These are phyloP conservation scores for Ambastaia sidthimunki DNA, from an alignment of 2,797 vertebrate species.

Conservation along the genomic window DNA sequence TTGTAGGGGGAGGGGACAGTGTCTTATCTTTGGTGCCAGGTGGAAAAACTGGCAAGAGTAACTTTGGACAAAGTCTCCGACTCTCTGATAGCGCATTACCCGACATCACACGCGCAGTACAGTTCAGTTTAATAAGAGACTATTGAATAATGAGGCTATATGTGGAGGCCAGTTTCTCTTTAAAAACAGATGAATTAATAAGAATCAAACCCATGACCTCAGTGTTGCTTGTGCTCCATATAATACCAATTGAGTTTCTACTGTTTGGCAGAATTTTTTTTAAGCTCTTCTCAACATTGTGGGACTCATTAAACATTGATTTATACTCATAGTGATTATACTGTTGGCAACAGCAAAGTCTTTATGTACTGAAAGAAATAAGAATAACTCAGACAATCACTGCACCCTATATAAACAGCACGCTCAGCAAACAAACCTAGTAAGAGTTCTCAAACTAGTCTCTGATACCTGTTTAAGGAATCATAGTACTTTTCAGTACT, in stretches of 20 bases:
- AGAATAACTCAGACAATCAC: slow-evolving; percentile 49
- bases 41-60: slow-evolving; percentile 58
- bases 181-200: not conserved
- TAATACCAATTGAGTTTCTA: no score
- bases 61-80: slow-evolving; percentile 32
- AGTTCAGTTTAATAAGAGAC: not conserved
- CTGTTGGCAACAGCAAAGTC: slow-evolving; percentile 70
- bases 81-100: slow-evolving; percentile 18
- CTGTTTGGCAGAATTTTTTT: no score
- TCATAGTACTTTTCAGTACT: slow-evolving; percentile 87
- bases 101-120: not conserved
- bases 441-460: slow-evolving; percentile 73
- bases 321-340: slow-evolving; percentile 74
- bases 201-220: no score
- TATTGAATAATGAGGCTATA: not conserved
- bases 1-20: not conserved
- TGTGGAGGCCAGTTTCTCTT: not conserved
- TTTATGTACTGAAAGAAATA: not conserved
- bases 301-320: no score
- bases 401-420: slow-evolving; percentile 54
- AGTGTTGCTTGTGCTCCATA: no score
- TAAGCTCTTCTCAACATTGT: no score
- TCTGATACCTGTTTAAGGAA: slow-evolving; percentile 88
- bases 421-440: slow-evolving; percentile 62
- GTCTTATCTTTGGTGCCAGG: slow-evolving; percentile 67